Conservation (phyloP, 2,797 vertebrate genomes). For the Valencia hispanica region DNA sequence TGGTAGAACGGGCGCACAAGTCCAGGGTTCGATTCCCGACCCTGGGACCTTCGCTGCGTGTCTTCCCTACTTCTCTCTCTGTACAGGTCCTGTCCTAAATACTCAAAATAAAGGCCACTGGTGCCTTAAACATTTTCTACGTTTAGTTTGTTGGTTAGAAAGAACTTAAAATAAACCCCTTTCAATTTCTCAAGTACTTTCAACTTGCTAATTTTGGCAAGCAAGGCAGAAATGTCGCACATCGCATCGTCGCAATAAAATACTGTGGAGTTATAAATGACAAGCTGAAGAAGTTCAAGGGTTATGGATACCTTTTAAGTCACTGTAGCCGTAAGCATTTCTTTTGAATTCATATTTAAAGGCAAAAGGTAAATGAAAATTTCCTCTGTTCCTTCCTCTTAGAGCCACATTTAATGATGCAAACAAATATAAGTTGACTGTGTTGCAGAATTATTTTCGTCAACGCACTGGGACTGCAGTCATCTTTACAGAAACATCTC, state of each 20-base stretch:
- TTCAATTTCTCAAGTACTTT: neutral
- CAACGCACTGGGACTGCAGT: neutral
- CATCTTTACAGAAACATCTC: neutral
- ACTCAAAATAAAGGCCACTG: neutral
- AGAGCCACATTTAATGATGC: neutral
- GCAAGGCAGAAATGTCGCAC: neutral
- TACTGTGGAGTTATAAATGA: neutral
- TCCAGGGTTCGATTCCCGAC: neutral
- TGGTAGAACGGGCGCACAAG: neutral
- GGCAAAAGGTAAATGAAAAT: neutral
- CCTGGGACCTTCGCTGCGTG: neutral
- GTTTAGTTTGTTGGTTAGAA: neutral
- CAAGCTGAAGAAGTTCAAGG: neutral
- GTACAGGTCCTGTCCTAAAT: neutral
- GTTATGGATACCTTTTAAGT: neutral
- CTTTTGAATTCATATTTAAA: neutral
- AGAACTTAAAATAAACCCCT: neutral
- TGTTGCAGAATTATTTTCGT: neutral
- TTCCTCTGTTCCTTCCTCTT: neutral
- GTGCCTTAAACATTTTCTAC: neutral
- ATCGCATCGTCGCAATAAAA: neutral
- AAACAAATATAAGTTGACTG: neutral
- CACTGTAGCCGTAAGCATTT: too few species aligned
- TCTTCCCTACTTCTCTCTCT: neutral
- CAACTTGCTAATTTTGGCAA: neutral